Base-by-base conservation (phyloP, 2,113 vertebrate genomes). In the Rhinoderma darwinii region DNA sequence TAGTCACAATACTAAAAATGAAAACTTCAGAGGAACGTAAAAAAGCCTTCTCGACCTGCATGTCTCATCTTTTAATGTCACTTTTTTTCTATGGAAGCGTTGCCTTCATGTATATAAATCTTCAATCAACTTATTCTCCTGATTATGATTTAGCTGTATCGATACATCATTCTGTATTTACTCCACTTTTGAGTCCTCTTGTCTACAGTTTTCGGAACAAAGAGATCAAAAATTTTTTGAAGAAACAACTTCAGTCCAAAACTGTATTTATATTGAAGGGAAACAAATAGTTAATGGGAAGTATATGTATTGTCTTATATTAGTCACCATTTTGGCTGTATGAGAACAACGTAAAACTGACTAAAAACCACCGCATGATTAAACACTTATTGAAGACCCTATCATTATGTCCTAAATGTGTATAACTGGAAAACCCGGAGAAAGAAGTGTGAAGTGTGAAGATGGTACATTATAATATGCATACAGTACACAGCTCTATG, bases 21-120 rank as follows among this genome's bases (percentile, higher is more conserved):
- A 81, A 27, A 59, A 86, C 85, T 44, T 32, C 32, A 50, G 25
- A 56, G 25, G 85, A 86, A 81, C 50, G 77, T 20, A 81, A 41
- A 61, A 86, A 81, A 37, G 77, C 85, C 37, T 73, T 81, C 25
- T 81, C 63, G 4, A 81, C 41, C 9, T 86, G 77, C 37, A 27
- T 54, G 35, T 72, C 85, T 44, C 85, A 86, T 15, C 66, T 86
- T 35, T 30, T 81, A 14, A 73, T 80, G 47, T 50, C 66, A 0
- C 6, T 86, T 22, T 9, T 86, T 27, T 86, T 73, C n/a, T 86
- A 86, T 18, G 77, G 63, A 81, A 86, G 85, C 35, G 77, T 72
- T 30, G 77, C 77, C 9, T 86, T 73, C n/a, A 44, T 86, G 77
- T 86, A 81, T 66, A 59, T 86, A 18, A 22, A 86, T 10, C 84